Base-by-base conservation (phyloP, 1,140 invertebrate species). In the Heliconius melpomene region DNA sequence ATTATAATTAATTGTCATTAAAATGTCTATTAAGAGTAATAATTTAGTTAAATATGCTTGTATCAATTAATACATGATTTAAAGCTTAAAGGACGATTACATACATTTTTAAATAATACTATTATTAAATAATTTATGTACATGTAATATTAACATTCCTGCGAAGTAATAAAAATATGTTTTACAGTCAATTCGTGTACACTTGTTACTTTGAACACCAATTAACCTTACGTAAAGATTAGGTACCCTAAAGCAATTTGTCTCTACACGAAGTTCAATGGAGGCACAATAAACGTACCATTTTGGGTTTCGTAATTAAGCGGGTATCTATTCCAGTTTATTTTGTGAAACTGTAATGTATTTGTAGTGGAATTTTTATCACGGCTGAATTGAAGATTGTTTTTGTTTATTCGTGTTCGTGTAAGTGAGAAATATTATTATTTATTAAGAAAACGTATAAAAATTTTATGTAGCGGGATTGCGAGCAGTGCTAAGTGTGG, bases 241-340 rank as follows among this genome's bases (percentile, higher is more conserved):
- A 13, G 8, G 11, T 66, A 66, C 26, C 40, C 66, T 38, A 26
- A 7, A 75, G 54, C 38, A 75, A 75, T 75, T 75, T 60, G 74
- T 66, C 20, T 60, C 29, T 60, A 66, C n/a, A 7, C 32, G 3
- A 75, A 66, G 20, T 66, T 60, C 52, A 32, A 36, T 60, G 36
- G 26, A 75, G 36, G 54, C 54, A 54, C 36, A 36, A 57, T 75
- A 75, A 36, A 36, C 16, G 54, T 38, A 66, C 54, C 52, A 38
- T 38, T 75, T 60, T 60, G 18, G 32, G 74, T 60, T 60, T 60
- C 7, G 20, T 75, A 75, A 75, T 75, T 66, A 75, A 38, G 23
- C 20, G 54, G 29, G 11, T 16, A 29, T 66, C 26, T 29, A 16
- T 66, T 2, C 3, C 16, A 13, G 60, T 66, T 29, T 66, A 29